Evolutionary conservation across 2,797 vertebrate species (phyloP).

Genomic region (Lagorchestes hirsutus): DNA sequence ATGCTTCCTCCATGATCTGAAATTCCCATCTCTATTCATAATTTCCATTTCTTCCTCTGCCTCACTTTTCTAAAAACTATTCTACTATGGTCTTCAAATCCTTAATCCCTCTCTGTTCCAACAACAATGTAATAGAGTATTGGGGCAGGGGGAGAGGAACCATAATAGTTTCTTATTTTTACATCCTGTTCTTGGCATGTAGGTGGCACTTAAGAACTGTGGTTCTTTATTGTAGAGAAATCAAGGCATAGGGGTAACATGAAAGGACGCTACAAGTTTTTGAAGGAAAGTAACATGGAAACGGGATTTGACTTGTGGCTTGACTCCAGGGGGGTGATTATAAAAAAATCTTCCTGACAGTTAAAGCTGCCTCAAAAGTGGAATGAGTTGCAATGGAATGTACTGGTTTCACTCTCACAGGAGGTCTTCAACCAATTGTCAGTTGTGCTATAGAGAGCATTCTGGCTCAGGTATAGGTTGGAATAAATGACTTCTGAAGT

Average conservation of each 20-base stretch:
- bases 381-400: neutral
- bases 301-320: neutral
- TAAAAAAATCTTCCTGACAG: neutral
- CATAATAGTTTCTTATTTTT: neutral
- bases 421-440: neutral
- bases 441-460: neutral
- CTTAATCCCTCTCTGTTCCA: neutral
- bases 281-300: neutral
- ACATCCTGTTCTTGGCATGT: neutral
- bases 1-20: neutral
- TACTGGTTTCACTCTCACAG: neutral
- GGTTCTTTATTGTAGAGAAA: neutral
- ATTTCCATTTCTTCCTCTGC: neutral
- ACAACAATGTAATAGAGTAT: neutral
- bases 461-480: neutral
- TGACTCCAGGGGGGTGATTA: neutral
- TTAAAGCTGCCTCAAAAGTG: neutral
- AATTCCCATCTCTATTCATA: neutral
- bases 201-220: neutral
- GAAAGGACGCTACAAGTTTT: neutral
- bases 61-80: neutral
- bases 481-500: neutral
- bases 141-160: too few relatives aligned
- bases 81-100: neutral
- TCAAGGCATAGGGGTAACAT: neutral